Percentiles rank a stretch among this genome's conserved stretches.
Conservation (phyloP, 2,888 invertebrate species). For the Eupithecia dodoneata region DNA sequence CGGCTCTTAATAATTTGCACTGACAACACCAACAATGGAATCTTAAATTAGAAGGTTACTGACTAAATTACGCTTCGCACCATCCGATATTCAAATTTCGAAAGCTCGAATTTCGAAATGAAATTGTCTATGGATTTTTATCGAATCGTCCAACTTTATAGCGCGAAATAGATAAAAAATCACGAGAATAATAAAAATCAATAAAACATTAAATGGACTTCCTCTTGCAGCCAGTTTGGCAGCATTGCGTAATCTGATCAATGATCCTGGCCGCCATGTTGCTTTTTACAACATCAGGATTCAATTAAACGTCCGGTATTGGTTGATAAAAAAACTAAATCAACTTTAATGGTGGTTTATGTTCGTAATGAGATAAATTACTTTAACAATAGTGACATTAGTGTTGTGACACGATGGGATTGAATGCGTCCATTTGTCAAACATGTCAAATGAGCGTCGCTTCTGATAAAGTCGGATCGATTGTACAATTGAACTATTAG, state of each 20-base stretch:
- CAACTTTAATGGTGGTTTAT: constrained; percentile 57
- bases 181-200: constrained; percentile 20
- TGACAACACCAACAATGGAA: constrained; percentile 71
- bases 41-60: constrained; percentile 70
- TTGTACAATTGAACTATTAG: constrained; percentile 39
- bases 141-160: background rate
- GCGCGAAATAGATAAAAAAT: constrained; percentile 6
- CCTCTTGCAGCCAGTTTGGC: constrained; percentile 76
- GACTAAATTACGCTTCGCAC: constrained; percentile 54
- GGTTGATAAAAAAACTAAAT: constrained; percentile 62
- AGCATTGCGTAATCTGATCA: constrained; percentile 81
- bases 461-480: constrained; percentile 36
- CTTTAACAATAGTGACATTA: constrained; percentile 56
- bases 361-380: constrained; percentile 60
- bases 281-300: constrained; percentile 69
- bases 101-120: constrained; percentile 44
- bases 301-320: constrained; percentile 73
- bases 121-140: constrained; percentile 26
- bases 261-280: constrained; percentile 73
- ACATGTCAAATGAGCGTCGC: constrained; percentile 39
- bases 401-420: constrained; percentile 55
- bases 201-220: constrained; percentile 74
- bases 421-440: constrained; percentile 47
- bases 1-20: constrained; percentile 71
- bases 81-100: constrained; percentile 58